Conservation (phyloP, 2,797 vertebrate genomes). For the Podarcis siculus region DNA sequence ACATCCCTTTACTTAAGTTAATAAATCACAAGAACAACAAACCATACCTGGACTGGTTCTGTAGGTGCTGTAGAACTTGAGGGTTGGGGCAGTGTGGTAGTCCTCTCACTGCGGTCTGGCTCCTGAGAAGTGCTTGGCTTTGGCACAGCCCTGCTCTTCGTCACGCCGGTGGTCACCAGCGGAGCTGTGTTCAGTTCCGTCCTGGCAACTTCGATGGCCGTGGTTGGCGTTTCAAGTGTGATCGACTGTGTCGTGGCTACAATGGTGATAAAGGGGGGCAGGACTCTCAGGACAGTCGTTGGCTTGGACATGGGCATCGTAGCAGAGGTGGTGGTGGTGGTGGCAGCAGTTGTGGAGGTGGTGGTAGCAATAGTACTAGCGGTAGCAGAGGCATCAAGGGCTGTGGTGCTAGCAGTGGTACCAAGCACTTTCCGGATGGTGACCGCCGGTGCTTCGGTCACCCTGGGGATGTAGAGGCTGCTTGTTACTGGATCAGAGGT, state of each 20-base stretch:
- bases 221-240: constrained; percentile 72
- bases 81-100: constrained; percentile 56
- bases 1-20: too few species aligned
- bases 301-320: constrained; percentile 40
- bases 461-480: constrained; percentile 66
- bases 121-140: constrained; percentile 72
- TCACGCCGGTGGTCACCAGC: constrained; percentile 62
- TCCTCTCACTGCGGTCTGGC: constrained; percentile 69
- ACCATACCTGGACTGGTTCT: constrained; percentile 77
- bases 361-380: constrained; percentile 58
- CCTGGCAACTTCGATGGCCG: constrained; percentile 51
- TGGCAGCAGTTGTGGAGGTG: constrained; percentile 1
- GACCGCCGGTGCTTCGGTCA: constrained; percentile 69
- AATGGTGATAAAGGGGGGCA: constrained; percentile 73
- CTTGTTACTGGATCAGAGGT: constrained; percentile 65
- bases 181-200: constrained; percentile 61
- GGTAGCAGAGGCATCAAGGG: constrained; percentile 33
- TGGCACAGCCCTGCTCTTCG: constrained; percentile 65
- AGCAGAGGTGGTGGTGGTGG: constrained; percentile 14
- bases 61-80: constrained; percentile 72
- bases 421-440: constrained; percentile 68
- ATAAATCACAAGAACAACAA: too few species aligned
- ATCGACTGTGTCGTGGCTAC: constrained; percentile 71
- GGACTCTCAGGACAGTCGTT: constrained; percentile 65
- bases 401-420: constrained; percentile 48